phyloP scores from a whole-genome alignment of 2,113 vertebrate genomes.

The Ammodytes dubius region DNA sequence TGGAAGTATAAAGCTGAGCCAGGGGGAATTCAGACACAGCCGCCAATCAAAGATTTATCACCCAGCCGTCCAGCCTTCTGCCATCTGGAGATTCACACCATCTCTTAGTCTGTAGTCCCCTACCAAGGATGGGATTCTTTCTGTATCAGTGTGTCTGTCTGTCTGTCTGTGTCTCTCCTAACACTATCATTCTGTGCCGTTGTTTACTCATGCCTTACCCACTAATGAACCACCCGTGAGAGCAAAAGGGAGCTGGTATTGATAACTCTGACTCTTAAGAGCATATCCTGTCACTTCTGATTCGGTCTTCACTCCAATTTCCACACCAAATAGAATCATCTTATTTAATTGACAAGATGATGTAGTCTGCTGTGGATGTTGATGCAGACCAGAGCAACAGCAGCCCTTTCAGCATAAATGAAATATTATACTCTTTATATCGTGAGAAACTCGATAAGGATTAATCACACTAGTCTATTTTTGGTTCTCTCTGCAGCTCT shows the following conservation, averaged over 20 bases:
- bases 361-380: slow-evolving; percentile 3
- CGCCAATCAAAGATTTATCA: slow-evolving; percentile 82
- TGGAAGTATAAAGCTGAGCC: slow-evolving; percentile 61
- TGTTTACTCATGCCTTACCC: slow-evolving; percentile 30
- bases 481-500: slow-evolving; percentile 24
- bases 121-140: slow-evolving; percentile 58
- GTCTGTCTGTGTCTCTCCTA: slow-evolving; percentile 8
- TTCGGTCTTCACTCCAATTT: slow-evolving; percentile 30
- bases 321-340: background rate
- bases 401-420: slow-evolving; percentile 16
- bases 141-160: slow-evolving; percentile 45
- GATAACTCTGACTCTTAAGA: slow-evolving; percentile 52
- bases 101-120: slow-evolving; percentile 49
- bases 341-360: slow-evolving; percentile 19
- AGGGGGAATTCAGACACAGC: slow-evolving; percentile 69
- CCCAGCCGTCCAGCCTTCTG: slow-evolving; percentile 70
- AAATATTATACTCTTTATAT: slow-evolving; percentile 3
- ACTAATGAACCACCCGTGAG: slow-evolving; percentile 52
- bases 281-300: slow-evolving; percentile 32
- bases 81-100: slow-evolving; percentile 72
- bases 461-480: slow-evolving; percentile 55
- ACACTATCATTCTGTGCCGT: slow-evolving; percentile 46
- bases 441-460: slow-evolving; percentile 41
- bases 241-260: slow-evolving; percentile 52
- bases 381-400: slow-evolving; percentile 8